Conservation (phyloP, 2,888 invertebrate genomes). For the Bhutanitis thaidina region DNA sequence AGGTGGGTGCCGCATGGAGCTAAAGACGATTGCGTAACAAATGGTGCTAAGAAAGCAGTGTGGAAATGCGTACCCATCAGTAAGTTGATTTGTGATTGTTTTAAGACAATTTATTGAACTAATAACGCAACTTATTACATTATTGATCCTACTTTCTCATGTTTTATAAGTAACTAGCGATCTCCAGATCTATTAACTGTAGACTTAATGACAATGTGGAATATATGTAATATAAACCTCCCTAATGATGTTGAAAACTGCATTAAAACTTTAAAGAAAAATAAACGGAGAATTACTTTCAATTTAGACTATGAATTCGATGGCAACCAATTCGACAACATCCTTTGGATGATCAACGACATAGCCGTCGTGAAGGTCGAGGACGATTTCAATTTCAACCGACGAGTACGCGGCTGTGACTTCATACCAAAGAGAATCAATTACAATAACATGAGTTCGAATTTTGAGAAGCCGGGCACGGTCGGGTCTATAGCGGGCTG, state of each 20-base stretch:
- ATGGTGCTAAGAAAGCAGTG: slow-evolving; percentile 60
- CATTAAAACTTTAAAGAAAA: too few species aligned
- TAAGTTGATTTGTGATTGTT: slow-evolving; percentile 31
- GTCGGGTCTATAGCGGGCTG: slow-evolving; percentile 56
- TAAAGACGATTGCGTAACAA: slow-evolving; percentile 46
- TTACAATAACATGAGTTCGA: slow-evolving; percentile 47
- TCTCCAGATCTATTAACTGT: too few species aligned
- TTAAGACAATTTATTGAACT: too few species aligned
- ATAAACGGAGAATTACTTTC: background rate
- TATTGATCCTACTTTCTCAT: too few species aligned
- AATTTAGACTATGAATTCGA: slow-evolving; percentile 53
- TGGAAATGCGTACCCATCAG: slow-evolving; percentile 69
- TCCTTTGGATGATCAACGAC: slow-evolving; percentile 65
- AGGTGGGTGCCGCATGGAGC: slow-evolving; percentile 41
- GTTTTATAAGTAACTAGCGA: too few species aligned
- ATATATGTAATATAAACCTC: too few species aligned
- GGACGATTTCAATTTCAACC: slow-evolving; percentile 55
- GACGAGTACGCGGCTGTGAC: slow-evolving; percentile 56
- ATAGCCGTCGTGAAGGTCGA: slow-evolving; percentile 66
- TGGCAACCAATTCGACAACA: slow-evolving; percentile 57
- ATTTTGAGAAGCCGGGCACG: slow-evolving; percentile 41
- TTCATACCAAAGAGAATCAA: slow-evolving; percentile 50
- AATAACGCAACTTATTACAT: too few species aligned
- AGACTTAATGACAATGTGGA: too few species aligned
- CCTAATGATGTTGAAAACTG: too few species aligned